phyloP scores from a whole-genome alignment of 2,113 vertebrate genomes.

The Rhinogobius similis region DNA sequence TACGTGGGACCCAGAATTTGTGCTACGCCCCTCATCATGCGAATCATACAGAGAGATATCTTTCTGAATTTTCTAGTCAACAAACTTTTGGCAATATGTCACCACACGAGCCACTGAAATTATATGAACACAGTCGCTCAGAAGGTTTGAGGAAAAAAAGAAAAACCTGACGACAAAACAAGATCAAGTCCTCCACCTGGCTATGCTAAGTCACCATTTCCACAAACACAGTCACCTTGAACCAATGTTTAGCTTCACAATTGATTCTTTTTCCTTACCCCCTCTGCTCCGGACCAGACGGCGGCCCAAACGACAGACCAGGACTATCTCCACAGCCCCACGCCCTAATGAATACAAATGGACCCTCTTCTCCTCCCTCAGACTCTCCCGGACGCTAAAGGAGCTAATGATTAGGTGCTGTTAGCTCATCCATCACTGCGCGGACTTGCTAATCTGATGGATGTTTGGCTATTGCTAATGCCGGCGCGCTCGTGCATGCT shows the following conservation, averaged over 20 bases:
- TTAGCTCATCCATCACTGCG: conserved; percentile 49
- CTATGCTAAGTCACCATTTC: conserved; percentile 12
- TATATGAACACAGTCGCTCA: background rate
- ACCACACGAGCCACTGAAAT: background rate
- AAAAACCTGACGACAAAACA: background rate
- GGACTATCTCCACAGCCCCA: conserved; percentile 25
- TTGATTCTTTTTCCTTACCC: conserved; percentile 34
- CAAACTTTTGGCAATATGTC: no score
- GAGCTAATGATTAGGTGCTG: conserved; percentile 57
- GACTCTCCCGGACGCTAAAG: conserved; percentile 42
- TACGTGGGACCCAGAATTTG: no score
- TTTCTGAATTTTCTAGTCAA: no score
- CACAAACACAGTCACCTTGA: conserved; percentile 27
- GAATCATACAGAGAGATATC: no score
- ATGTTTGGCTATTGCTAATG: conserved; percentile 49
- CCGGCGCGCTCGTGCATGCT: conserved; percentile 38
- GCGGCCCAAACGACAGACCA: conserved; percentile 22
- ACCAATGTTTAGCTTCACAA: conserved; percentile 50
- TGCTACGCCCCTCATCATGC: no score
- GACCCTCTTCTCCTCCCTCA: conserved; percentile 38
- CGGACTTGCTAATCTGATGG: conserved; percentile 54
- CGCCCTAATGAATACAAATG: conserved; percentile 61
- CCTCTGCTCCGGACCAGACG: conserved; percentile 1
- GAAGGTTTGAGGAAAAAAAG: background rate
- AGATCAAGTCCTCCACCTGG: background rate